Base-by-base conservation (phyloP, 2,888 invertebrate species). In the Fissipunctia ypsillon region DNA sequence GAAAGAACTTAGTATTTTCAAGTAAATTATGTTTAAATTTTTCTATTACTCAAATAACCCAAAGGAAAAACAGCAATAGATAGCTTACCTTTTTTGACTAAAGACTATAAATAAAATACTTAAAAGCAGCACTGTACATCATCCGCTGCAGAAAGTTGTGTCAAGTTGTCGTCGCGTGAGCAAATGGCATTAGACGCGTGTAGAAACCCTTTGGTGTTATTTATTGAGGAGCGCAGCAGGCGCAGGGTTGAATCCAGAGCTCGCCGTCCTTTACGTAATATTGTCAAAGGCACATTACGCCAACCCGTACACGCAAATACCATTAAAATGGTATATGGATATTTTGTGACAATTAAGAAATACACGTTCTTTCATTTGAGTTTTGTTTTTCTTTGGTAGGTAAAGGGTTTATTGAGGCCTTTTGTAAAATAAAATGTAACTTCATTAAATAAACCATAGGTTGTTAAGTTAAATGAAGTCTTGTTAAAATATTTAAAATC, bases 141-240 rank as follows among this genome's bases (percentile, higher is more conserved):
- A 89, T 87, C 82, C 77, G 85, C 88, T 89, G 90, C 89, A 89
- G 89, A 93, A 93, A 90, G 89, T 90, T 90, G 84, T 88, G 90
- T 90, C 90, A 91, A 90, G 90, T 85, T 82, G 83, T 81, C 57
- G 73, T 95, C 89, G 95, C 95, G 95, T 96, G 95, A 90, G 92
- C 88, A 87, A 90, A 84, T 82, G 89, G 85, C 94, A 93, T 96
- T 95, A 95, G 91, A 91, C 87, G 80, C 86, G 81, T 84, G 78
- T 88, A 88, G 90, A 94, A 75, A 95, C 95, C 94, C 95, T 95
- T 94, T 93, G 92, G 91, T 90, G 94, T 95, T 94, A 95, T 95
- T 95, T 95, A 95, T 95, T 86, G 93, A 90, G 90, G 89, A 91
- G 87, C 88, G 88, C 90, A 90, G 88, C 89, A 88, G 88, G 90